phyloP scores from a whole-genome alignment of 2,113 vertebrate genomes.

The Chionis minor region DNA sequence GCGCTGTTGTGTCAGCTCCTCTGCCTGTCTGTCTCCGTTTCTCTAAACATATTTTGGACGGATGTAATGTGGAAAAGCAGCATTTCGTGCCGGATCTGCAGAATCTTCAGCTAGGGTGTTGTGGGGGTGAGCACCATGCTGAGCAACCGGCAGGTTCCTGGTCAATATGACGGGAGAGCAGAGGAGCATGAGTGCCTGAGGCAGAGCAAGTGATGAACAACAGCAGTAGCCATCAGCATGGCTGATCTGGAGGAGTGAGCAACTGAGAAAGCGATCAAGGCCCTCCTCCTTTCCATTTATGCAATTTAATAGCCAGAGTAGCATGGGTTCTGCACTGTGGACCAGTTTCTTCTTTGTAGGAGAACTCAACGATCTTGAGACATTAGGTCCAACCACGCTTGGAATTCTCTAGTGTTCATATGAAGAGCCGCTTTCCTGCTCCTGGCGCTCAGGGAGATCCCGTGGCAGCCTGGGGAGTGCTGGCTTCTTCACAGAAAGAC shows the following conservation, averaged over 20 bases:
- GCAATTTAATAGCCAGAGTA: background rate
- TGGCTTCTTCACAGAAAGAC: background rate
- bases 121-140: background rate
- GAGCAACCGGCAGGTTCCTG: background rate
- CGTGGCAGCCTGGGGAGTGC: rapidly evolving
- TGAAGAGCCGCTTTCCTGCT: background rate
- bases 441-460: background rate
- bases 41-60: background rate
- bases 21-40: background rate
- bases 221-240: background rate
- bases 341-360: background rate
- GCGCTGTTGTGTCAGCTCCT: background rate
- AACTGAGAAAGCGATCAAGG: background rate
- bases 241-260: background rate
- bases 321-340: background rate
- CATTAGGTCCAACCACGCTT: background rate
- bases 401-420: background rate
- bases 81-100: background rate
- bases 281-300: background rate
- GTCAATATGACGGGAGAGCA: background rate
- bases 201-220: background rate
- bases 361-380: background rate
- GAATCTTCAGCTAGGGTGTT: background rate
- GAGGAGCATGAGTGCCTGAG: background rate
- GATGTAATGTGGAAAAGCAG: background rate